Conservation (phyloP, 1,140 invertebrate species). For the Drosophila triauraria region DNA sequence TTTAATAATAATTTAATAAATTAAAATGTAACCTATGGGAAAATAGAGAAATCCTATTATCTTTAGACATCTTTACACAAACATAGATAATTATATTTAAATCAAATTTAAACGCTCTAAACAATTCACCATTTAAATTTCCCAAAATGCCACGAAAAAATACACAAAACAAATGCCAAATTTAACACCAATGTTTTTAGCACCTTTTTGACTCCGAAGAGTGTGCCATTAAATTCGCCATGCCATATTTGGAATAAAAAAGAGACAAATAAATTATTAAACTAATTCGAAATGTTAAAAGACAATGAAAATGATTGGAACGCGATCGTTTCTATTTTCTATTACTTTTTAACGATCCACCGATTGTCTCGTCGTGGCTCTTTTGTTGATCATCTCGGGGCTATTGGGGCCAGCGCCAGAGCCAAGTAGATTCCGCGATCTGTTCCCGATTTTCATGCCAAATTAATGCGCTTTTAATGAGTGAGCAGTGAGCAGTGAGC, state of each 20-base stretch:
- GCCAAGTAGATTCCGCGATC: conserved; percentile 9
- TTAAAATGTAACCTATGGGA: no score
- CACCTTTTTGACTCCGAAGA: not conserved
- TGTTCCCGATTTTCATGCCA: conserved; percentile 45
- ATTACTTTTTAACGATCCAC: conserved; percentile 31
- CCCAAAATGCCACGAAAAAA: not conserved
- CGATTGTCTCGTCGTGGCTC: conserved; percentile 23
- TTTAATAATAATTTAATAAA: no score
- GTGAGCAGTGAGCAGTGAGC: conserved; percentile 6
- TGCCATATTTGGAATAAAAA: not conserved
- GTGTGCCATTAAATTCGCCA: conserved; percentile 2
- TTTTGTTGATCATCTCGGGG: conserved; percentile 17
- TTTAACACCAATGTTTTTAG: not conserved
- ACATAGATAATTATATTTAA: not conserved
- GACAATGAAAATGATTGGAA: conserved; percentile 41
- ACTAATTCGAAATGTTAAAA: conserved; percentile 27
- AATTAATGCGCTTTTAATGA: conserved; percentile 60
- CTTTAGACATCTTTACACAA: not conserved
- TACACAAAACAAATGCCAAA: not conserved
- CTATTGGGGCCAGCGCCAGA: conserved; percentile 31
- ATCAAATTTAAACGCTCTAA: not conserved
- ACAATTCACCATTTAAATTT: not conserved
- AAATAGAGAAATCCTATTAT: no score
- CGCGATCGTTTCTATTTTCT: conserved; percentile 24
- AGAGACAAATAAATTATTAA: conserved; percentile 46